phyloP scores from a whole-genome alignment of 2,113 vertebrate species.

The Dasyurus viverrinus region DNA sequence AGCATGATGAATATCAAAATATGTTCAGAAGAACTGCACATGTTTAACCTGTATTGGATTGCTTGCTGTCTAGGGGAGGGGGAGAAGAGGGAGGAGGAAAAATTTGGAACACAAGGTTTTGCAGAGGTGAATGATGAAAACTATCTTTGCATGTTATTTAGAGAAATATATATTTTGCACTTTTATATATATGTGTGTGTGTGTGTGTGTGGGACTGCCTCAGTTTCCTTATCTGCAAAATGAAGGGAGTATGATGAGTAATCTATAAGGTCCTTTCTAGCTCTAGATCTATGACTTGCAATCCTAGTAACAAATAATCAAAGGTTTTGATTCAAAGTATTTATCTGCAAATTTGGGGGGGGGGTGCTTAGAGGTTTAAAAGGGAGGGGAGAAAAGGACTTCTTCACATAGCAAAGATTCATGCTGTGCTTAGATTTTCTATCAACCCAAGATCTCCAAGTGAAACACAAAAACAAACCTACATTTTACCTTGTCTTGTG shows the following conservation, averaged over 20 bases:
- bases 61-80: too few species aligned
- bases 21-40: too few species aligned
- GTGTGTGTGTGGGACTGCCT: not conserved
- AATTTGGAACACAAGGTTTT: too few species aligned
- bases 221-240: not conserved
- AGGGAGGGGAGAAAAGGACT: not conserved
- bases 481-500: not conserved
- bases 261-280: not conserved
- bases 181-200: too few species aligned
- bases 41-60: too few species aligned
- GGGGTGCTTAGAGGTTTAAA: not conserved
- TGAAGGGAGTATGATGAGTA: not conserved
- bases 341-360: not conserved
- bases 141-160: too few species aligned
- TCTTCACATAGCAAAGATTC: not conserved
- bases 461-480: constrained; percentile 18
- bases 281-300: not conserved
- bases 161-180: too few species aligned
- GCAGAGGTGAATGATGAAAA: too few species aligned
- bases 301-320: not conserved
- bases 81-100: too few species aligned
- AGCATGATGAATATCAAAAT: not conserved
- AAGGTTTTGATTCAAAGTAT: not conserved
- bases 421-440: not conserved
- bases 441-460: constrained; percentile 8